Evolutionary conservation across 2,888 invertebrate genomes (phyloP).

Genomic region (Globia sparganii): DNA sequence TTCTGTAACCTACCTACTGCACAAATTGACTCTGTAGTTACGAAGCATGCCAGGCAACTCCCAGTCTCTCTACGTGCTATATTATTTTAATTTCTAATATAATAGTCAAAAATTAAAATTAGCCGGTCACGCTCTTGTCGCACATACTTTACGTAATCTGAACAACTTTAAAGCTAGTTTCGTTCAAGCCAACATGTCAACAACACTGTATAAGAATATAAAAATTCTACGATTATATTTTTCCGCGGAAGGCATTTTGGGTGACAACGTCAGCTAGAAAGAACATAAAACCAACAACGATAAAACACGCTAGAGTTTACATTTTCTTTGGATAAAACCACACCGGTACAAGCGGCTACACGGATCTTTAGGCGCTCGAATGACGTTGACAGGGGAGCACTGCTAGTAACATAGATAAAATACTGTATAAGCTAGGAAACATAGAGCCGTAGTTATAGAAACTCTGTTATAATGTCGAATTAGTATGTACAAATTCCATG

Average conservation of each 20-base stretch:
- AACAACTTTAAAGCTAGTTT: neutral
- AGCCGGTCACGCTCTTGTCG: neutral
- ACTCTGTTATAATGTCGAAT: too few species aligned
- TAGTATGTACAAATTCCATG: too few species aligned
- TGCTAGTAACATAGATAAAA: too few species aligned
- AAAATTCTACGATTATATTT: neutral
- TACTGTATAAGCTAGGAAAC: too few species aligned
- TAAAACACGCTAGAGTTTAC: too few species aligned
- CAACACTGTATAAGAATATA: neutral
- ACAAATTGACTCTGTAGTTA: neutral
- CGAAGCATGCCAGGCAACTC: neutral
- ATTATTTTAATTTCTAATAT: neutral
- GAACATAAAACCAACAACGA: neutral
- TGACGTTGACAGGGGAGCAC: neutral
- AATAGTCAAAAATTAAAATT: neutral
- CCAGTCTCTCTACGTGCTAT: neutral
- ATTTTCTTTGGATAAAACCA: neutral
- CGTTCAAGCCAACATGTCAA: neutral
- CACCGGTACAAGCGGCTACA: neutral
- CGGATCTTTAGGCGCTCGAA: neutral
- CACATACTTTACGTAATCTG: neutral
- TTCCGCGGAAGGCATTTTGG: neutral
- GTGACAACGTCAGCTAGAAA: slow-evolving; percentile 6
- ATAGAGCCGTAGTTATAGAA: too few species aligned
- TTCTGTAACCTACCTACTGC: neutral